phyloP scores from a whole-genome alignment of 2,888 invertebrate genomes.

The Folsomia candida region DNA sequence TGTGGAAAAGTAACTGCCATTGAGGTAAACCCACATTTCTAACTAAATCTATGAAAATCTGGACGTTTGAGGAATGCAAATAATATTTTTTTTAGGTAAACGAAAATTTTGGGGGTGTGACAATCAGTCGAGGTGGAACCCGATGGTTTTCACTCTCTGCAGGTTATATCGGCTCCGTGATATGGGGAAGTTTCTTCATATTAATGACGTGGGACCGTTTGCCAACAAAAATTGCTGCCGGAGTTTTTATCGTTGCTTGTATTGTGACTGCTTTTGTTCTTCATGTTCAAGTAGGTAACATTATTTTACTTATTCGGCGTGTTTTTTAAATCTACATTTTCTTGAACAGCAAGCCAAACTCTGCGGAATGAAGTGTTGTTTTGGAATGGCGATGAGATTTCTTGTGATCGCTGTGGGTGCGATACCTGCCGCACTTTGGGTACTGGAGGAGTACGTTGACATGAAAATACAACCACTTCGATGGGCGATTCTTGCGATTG shows the following conservation, averaged over 20 bases:
- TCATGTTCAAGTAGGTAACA: slow-evolving; percentile 30
- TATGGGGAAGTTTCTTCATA: slow-evolving; percentile 44
- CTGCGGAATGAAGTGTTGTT: slow-evolving; percentile 40
- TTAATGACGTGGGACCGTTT: slow-evolving; percentile 43
- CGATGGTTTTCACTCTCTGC: slow-evolving; percentile 42
- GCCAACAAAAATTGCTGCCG: slow-evolving; percentile 39
- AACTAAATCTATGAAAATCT: neutral
- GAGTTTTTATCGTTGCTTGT: slow-evolving; percentile 40
- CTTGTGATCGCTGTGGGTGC: slow-evolving; percentile 37
- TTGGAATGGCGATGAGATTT: slow-evolving; percentile 35
- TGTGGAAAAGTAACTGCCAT: slow-evolving; percentile 43
- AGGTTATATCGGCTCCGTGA: slow-evolving; percentile 42
- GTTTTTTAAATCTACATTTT: neutral
- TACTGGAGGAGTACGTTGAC: slow-evolving; percentile 38
- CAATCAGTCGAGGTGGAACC: slow-evolving; percentile 34
- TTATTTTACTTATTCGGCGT: neutral
- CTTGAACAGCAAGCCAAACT: slow-evolving; percentile 24
- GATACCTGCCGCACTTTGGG: slow-evolving; percentile 38
- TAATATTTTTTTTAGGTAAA: slow-evolving; percentile 27
- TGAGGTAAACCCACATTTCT: slow-evolving; percentile 30
- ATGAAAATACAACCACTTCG: slow-evolving; percentile 37
- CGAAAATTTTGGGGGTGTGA: slow-evolving; percentile 41
- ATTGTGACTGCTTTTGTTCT: slow-evolving; percentile 36
- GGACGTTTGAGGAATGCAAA: neutral
- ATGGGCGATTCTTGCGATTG: slow-evolving; percentile 38